These are phyloP conservation scores for Laticauda laticaudata DNA, from an alignment of 2,113 vertebrate genomes.

Conservation along the genomic window DNA sequence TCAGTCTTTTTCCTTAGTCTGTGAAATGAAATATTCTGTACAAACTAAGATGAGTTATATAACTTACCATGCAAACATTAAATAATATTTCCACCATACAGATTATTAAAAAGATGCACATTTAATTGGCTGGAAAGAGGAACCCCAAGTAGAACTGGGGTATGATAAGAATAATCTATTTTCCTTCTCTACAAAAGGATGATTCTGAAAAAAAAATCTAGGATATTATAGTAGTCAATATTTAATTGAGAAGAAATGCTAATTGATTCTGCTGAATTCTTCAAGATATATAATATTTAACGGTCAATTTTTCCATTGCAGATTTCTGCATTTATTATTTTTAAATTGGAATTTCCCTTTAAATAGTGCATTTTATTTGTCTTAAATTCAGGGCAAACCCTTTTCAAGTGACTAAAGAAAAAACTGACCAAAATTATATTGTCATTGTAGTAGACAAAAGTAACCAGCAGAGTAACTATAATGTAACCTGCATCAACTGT, in stretches of 20 bases:
- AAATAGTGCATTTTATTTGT: neutral
- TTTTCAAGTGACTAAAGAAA: neutral
- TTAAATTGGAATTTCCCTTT: constrained; percentile 44
- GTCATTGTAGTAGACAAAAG: neutral
- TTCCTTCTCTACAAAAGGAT: neutral
- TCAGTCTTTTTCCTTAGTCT: no score
- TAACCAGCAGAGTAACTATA: constrained; percentile 18
- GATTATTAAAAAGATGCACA: neutral
- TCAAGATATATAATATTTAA: neutral
- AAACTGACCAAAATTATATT: neutral
- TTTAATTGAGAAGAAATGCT: neutral
- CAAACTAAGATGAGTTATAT: neutral
- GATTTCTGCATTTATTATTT: constrained; percentile 18
- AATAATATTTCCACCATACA: neutral
- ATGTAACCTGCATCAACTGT: constrained; percentile 20
- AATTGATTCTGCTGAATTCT: neutral
- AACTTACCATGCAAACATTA: neutral
- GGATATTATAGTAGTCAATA: neutral
- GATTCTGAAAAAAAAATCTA: neutral
- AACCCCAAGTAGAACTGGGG: no score
- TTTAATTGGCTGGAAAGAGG: neutral
- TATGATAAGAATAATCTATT: neutral
- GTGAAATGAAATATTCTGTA: neutral
- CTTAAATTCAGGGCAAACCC: neutral
- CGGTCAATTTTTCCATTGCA: neutral